Evolutionary conservation across 2,113 vertebrate species (phyloP).

Genomic region (Sylvietta virens): DNA sequence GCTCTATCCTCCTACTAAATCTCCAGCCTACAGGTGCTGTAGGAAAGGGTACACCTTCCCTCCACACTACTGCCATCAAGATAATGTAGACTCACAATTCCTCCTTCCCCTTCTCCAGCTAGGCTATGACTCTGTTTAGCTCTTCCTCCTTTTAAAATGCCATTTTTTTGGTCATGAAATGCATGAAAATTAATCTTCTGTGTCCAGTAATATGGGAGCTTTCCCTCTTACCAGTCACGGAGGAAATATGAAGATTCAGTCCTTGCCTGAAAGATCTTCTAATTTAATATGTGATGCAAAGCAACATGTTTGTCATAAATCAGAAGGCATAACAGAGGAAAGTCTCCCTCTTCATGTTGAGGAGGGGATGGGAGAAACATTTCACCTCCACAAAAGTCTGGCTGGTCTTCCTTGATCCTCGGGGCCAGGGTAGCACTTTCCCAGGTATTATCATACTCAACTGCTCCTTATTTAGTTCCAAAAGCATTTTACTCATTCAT

Average conservation of each 20-base stretch:
- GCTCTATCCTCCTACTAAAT: neutral
- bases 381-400: neutral
- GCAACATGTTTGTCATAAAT: neutral
- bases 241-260: neutral
- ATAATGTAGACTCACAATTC: neutral
- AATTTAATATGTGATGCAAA: neutral
- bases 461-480: neutral
- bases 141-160: neutral
- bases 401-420: neutral
- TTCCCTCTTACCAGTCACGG: neutral
- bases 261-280: neutral
- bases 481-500: neutral
- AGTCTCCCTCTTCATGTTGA: neutral
- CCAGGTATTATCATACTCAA: neutral
- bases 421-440: neutral
- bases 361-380: neutral
- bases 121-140: neutral
- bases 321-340: neutral
- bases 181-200: neutral
- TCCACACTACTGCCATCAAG: neutral
- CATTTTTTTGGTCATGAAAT: neutral
- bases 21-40: neutral
- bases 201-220: neutral
- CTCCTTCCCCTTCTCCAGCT: neutral
- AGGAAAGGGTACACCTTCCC: neutral